These are phyloP conservation scores for Hexactinellida sp. DNA, from an alignment of 37 sponge, comb jelly and placozoan species.

Conservation along the genomic window DNA sequence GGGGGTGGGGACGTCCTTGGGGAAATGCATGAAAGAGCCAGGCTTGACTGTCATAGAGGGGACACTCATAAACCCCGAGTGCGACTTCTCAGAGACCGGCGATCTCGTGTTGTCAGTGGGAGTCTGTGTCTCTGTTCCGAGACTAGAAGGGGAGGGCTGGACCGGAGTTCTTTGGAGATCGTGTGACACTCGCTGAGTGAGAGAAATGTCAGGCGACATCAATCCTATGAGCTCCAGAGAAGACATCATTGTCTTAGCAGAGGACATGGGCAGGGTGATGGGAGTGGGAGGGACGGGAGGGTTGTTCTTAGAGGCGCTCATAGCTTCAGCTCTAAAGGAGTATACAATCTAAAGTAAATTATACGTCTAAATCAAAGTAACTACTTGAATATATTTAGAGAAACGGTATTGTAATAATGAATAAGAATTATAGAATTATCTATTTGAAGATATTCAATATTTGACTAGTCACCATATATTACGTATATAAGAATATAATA, in stretches of 20 bases:
- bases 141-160: background rate
- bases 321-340: background rate
- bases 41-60: background rate
- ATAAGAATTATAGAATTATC: too few species aligned
- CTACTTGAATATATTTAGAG: too few species aligned
- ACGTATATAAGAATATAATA: too few species aligned
- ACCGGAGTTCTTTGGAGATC: background rate
- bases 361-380: too few species aligned
- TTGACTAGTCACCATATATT: too few species aligned
- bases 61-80: background rate
- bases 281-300: background rate
- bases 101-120: background rate
- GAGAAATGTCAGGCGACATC: background rate
- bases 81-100: background rate
- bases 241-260: background rate
- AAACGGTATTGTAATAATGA: too few species aligned
- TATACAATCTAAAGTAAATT: background rate
- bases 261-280: background rate
- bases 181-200: background rate
- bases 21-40: conserved; percentile 5
- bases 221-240: background rate
- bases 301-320: background rate
- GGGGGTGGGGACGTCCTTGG: background rate
- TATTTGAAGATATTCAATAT: too few species aligned
- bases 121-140: too few species aligned